These are phyloP conservation scores for Labeo rohita DNA, from an alignment of 2,113 vertebrate species.

Conservation along the genomic window DNA sequence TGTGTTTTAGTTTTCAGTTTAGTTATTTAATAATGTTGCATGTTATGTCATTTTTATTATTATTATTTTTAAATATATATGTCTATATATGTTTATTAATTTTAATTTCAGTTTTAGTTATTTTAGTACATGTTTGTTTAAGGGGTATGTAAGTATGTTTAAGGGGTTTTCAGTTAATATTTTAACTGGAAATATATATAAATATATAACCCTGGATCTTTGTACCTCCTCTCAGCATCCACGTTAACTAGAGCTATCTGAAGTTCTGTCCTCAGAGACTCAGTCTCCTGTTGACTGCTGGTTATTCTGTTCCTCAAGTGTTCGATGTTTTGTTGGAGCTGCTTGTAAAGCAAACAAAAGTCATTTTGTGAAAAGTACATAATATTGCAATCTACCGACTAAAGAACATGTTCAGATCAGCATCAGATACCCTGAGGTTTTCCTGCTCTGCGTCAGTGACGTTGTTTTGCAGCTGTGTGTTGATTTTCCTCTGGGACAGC, in stretches of 20 bases:
- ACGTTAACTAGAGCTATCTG: slow-evolving; percentile 62
- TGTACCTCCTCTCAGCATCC: slow-evolving; percentile 65
- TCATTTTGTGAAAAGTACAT: not conserved
- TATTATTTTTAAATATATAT: too few species aligned
- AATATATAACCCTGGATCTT: not conserved
- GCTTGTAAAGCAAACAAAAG: not conserved
- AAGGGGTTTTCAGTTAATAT: too few species aligned
- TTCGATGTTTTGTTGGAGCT: not conserved
- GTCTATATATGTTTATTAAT: too few species aligned
- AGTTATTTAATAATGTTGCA: too few species aligned
- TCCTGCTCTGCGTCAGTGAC: slow-evolving; percentile 79
- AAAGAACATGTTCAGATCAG: not conserved
- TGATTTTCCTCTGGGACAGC: slow-evolving; percentile 66
- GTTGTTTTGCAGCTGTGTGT: not conserved
- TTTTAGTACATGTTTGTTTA: too few species aligned
- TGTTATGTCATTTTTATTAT: too few species aligned
- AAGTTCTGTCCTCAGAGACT: slow-evolving; percentile 62
- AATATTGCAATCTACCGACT: not conserved
- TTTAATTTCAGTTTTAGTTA: too few species aligned
- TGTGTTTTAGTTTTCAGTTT: too few species aligned
- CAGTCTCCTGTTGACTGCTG: slow-evolving; percentile 53
- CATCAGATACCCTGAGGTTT: slow-evolving; percentile 54
- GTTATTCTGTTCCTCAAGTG: slow-evolving; percentile 35
- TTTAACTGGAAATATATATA: too few species aligned
- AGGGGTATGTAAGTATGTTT: too few species aligned